A percentile compares a stretch with the other conserved stretches of the same genome.
These are phyloP conservation scores for Caenorhabditis elegans DNA, from an alignment of 1,140 invertebrate genomes.

Conservation along the genomic window DNA sequence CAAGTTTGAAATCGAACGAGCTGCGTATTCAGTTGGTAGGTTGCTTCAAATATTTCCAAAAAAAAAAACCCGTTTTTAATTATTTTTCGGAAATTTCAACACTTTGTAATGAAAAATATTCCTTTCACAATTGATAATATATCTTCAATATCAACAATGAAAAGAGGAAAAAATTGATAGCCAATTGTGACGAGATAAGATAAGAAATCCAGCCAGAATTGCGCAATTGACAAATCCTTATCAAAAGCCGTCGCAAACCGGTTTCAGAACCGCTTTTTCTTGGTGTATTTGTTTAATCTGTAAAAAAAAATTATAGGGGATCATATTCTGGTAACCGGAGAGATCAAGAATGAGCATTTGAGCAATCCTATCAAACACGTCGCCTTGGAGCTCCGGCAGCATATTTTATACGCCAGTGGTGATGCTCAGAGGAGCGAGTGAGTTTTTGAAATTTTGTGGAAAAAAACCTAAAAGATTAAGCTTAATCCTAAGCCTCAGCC, in stretches of 20 bases:
- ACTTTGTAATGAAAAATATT: no score
- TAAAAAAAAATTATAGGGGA: not conserved
- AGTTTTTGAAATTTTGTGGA: not conserved
- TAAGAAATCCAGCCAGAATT: not conserved
- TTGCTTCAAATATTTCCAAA: not conserved
- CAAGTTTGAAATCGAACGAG: slow-evolving; percentile 32
- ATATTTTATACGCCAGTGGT: slow-evolving; percentile 18
- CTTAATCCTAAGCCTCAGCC: no score
- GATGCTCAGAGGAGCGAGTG: slow-evolving; percentile 33
- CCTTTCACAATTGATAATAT: no score
- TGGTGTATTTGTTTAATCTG: not conserved
- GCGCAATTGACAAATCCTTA: not conserved
- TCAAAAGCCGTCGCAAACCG: not conserved
- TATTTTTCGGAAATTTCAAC: not conserved
- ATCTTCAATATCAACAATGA: not conserved
- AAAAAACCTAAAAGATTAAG: not conserved
- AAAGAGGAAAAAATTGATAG: not conserved
- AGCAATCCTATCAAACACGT: slow-evolving; percentile 24
- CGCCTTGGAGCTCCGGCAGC: slow-evolving; percentile 21
- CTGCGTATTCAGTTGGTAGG: slow-evolving; percentile 19
- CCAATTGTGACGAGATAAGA: slow-evolving; percentile 25
- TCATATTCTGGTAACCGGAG: slow-evolving; percentile 32
- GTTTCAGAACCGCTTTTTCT: not conserved
- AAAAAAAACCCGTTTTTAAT: not conserved
- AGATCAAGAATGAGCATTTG: slow-evolving; percentile 11